Conservation (phyloP, 2,797 vertebrate species). For the Chromis chromis region DNA sequence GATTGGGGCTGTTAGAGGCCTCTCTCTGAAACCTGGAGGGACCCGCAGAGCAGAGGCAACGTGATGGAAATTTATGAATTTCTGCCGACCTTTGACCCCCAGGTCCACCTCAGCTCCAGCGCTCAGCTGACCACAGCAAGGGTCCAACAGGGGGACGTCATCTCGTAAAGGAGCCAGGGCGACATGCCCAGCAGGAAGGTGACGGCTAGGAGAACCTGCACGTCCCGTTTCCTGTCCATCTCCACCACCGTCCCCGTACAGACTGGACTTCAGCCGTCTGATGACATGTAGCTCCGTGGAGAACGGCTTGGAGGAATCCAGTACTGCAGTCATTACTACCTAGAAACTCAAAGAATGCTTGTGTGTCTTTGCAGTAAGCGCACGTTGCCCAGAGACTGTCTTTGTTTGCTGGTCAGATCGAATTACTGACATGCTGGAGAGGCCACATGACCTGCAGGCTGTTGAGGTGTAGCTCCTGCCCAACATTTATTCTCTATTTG, state of each 20-base stretch:
- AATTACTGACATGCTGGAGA: constrained; percentile 57
- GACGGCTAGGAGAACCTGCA: background rate
- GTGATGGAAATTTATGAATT: constrained; percentile 66
- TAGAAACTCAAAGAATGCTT: constrained; percentile 7
- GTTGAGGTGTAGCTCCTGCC: constrained; percentile 10
- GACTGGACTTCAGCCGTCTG: constrained; percentile 42
- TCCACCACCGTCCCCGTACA: constrained; percentile 20
- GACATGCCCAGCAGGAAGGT: background rate
- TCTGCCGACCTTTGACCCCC: constrained; percentile 56
- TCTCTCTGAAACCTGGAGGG: constrained; percentile 51
- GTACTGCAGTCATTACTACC: constrained; percentile 37
- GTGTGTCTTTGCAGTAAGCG: constrained; percentile 24
- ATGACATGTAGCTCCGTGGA: constrained; percentile 48
- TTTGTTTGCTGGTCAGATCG: constrained; percentile 63
- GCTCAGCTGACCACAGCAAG: constrained; percentile 80
- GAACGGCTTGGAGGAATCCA: constrained; percentile 32
- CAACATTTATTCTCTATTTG: constrained; percentile 19
- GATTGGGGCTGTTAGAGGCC: constrained; percentile 50
- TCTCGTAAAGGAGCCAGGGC: constrained; percentile 72
- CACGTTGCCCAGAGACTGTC: constrained; percentile 73
- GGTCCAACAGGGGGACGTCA: constrained; percentile 73
- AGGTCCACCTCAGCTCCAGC: constrained; percentile 73
- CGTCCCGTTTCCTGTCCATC: constrained; percentile 7
- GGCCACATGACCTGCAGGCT: constrained; percentile 21
- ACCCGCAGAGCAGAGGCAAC: constrained; percentile 62